Evolutionary conservation across 1,140 invertebrate species (phyloP), one percentile per base, ranked within the genome.

Genomic region (Tetragnatha versicolor): DNA sequence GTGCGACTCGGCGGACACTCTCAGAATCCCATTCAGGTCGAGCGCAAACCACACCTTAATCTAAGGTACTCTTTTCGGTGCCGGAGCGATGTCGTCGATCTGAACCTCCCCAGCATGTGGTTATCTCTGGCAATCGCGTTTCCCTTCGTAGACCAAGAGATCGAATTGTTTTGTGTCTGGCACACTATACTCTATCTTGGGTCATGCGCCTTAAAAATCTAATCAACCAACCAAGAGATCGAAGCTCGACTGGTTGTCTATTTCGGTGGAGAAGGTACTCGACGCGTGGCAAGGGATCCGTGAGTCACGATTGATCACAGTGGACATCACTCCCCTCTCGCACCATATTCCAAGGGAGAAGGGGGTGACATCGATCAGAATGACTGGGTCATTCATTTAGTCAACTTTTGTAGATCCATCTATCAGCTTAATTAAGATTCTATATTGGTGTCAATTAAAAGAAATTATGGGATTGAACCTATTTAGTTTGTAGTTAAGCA

Each of bases 31-130:
- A 86, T 99, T 99, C 58, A 98, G 97, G 89, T 99, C 98, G 85
- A 99, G 99, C 84, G 99, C 98, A 88, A 99, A 99, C 9, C 97
- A 97, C 14, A 99, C 97, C 88, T 99, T 95, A 81, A 98, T 92
- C 87, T 97, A 95, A 0, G 95, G 96, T 3, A 98, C 93, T 78
- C 96, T 95, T 68, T 95, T 89, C 0, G 95, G 96, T 45, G 95
- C 95, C 35, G 95, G 95, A 25, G 96, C 95, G 84, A 97, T 96
- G 45, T 97, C 97, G 81, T 97, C 83, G 86, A 98, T 89, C 83
- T 98, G 94, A 98, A 98, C 86, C 95, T 96, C 79, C 95, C 96
- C 51, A 98, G 89, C 1, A 96, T 86, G 85, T 97, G 96, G 87
- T 96, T 96, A 83, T 96, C 93, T 85, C 93, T 94, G 75, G 94